Conservation (phyloP, 2,797 vertebrate genomes). For the Dipus sagitta region DNA sequence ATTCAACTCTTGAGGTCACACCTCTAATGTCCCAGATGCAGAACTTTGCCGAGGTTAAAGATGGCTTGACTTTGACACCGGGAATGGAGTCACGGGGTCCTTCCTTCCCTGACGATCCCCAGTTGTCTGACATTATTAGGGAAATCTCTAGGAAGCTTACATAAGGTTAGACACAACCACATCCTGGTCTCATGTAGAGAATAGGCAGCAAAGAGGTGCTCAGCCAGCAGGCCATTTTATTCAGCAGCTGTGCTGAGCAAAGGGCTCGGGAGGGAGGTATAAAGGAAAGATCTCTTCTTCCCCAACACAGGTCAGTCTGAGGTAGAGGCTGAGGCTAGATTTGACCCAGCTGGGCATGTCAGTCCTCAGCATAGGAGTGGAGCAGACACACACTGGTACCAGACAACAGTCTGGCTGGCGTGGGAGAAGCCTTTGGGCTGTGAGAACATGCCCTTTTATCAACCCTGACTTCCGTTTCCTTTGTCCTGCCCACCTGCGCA, state of each 20-base stretch:
- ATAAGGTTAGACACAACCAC: background rate
- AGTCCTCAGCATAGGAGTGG: background rate
- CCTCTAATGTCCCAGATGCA: accelerated
- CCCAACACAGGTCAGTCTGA: background rate
- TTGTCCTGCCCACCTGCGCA: background rate
- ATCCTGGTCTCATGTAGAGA: background rate
- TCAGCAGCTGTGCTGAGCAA: constrained; percentile 3
- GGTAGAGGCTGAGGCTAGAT: background rate
- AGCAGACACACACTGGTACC: constrained; percentile 4
- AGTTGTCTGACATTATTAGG: background rate
- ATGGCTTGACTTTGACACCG: background rate
- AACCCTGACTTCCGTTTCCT: constrained; percentile 68
- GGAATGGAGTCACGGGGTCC: background rate
- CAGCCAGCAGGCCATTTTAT: constrained; percentile 42
- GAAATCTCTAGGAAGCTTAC: background rate
- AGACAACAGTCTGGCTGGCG: constrained; percentile 72
- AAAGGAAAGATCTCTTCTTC: background rate
- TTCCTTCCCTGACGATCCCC: background rate
- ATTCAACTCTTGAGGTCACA: background rate
- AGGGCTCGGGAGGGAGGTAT: background rate
- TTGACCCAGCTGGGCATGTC: background rate
- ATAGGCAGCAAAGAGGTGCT: constrained; percentile 13
- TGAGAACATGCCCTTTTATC: constrained; percentile 69
- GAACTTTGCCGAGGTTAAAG: background rate
- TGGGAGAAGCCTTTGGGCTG: constrained; percentile 58